Percentiles rank a stretch among this genome's conserved stretches.
These are phyloP conservation scores for Orchesella flavescens DNA, from an alignment of 2,888 invertebrate species.

Conservation along the genomic window DNA sequence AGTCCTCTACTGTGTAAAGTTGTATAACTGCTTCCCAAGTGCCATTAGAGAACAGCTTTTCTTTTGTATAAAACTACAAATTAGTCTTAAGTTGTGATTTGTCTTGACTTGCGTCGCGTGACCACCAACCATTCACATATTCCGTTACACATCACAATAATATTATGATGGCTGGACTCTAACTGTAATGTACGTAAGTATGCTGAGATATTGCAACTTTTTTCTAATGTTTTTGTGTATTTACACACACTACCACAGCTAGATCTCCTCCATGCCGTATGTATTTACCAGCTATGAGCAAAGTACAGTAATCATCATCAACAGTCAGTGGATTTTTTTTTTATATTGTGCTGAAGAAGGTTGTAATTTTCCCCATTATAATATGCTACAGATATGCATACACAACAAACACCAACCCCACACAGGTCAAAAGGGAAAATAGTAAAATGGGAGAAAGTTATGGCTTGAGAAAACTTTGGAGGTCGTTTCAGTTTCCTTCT, in stretches of 20 bases:
- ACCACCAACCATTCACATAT: constrained; percentile 55
- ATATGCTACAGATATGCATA: no score
- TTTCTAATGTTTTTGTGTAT: neutral
- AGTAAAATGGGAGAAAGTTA: constrained; percentile 8
- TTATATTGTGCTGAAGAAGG: no score
- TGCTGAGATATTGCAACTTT: constrained; percentile 3
- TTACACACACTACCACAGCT: neutral
- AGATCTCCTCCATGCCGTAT: neutral
- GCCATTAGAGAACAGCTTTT: constrained; percentile 28
- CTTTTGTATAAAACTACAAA: constrained; percentile 59
- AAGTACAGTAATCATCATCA: no score
- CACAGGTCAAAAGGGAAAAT: constrained; percentile 29
- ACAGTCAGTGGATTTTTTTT: no score
- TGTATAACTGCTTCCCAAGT: constrained; percentile 7
- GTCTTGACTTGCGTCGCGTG: constrained; percentile 63
- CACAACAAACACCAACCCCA: neutral
- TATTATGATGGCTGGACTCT: constrained; percentile 37
- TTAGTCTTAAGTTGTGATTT: constrained; percentile 57
- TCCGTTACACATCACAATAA: constrained; percentile 53
- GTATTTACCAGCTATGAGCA: no score
- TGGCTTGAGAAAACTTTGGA: constrained; percentile 31
- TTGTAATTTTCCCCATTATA: no score
- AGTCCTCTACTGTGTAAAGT: constrained; percentile 1
- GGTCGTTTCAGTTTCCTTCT: constrained; percentile 40
- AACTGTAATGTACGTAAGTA: constrained; percentile 23